These are phyloP conservation scores for Chalcis sispes DNA, from an alignment of 2,888 invertebrate species.

Conservation along the genomic window DNA sequence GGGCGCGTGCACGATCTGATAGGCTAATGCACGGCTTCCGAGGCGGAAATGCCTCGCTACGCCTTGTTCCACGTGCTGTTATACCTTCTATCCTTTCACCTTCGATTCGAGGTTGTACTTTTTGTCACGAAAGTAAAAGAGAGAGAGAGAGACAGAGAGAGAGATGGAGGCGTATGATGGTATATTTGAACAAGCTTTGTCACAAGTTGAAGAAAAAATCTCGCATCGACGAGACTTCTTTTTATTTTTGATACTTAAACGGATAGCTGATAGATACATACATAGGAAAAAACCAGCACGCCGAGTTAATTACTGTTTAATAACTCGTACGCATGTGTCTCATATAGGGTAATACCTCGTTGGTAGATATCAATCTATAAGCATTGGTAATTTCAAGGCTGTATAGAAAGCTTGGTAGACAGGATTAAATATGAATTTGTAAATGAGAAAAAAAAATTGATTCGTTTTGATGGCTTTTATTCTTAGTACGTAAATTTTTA, in stretches of 20 bases:
- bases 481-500: too few species aligned
- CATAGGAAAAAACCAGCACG: not conserved
- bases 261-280: not conserved
- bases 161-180: too few species aligned
- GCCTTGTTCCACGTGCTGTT: slow-evolving; percentile 64
- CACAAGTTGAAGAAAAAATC: slow-evolving; percentile 60
- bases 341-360: slow-evolving; percentile 21
- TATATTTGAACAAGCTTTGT: slow-evolving; percentile 17
- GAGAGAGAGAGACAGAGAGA: too few species aligned
- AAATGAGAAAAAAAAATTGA: not conserved
- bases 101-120: slow-evolving; percentile 58
- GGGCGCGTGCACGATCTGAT: slow-evolving; percentile 75
- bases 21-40: slow-evolving; percentile 76
- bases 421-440: slow-evolving; percentile 24
- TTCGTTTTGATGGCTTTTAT: too few species aligned
- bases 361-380: slow-evolving; percentile 23
- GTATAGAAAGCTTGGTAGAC: not conserved
- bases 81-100: slow-evolving; percentile 6
- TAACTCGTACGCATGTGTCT: not conserved
- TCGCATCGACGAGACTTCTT: slow-evolving; percentile 48
- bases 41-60: slow-evolving; percentile 74
- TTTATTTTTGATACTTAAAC: slow-evolving; percentile 9
- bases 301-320: slow-evolving; percentile 26
- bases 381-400: slow-evolving; percentile 25
- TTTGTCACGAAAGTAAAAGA: slow-evolving; percentile 68